Percentiles rank a stretch among this genome's conserved stretches.
Evolutionary conservation across 2,888 invertebrate species (phyloP).

Genomic region (Pristionchus fissidentatus): DNA sequence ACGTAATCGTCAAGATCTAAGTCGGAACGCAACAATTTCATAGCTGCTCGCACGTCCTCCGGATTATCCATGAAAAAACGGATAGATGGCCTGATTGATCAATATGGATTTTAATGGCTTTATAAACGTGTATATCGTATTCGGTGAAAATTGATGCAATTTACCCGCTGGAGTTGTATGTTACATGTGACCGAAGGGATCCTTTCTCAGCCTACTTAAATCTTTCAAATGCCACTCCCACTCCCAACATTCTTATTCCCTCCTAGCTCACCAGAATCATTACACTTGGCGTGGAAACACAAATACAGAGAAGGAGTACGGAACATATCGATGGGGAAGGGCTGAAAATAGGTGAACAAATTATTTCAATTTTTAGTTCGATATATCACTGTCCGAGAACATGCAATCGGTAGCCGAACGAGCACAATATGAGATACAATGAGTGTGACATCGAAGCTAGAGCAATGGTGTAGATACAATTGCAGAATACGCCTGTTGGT

Average conservation of each 20-base stretch:
- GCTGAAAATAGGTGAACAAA: background rate
- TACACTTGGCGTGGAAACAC: background rate
- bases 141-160: background rate
- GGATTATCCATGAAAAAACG: background rate
- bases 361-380: background rate
- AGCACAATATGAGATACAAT: background rate
- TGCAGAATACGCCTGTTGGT: background rate
- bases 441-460: background rate
- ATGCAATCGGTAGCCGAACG: background rate
- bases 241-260: too few relatives aligned
- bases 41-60: background rate
- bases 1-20: background rate
- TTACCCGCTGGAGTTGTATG: too few relatives aligned
- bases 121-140: background rate
- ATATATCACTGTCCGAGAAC: background rate
- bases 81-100: background rate
- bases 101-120: background rate
- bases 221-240: too few relatives aligned
- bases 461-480: background rate
- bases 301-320: background rate
- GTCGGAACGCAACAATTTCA: background rate
- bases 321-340: background rate
- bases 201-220: too few relatives aligned
- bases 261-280: background rate
- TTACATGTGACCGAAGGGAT: too few relatives aligned